phyloP scores from a whole-genome alignment of 2,113 vertebrate genomes.

The Telmatochromis sp. region DNA sequence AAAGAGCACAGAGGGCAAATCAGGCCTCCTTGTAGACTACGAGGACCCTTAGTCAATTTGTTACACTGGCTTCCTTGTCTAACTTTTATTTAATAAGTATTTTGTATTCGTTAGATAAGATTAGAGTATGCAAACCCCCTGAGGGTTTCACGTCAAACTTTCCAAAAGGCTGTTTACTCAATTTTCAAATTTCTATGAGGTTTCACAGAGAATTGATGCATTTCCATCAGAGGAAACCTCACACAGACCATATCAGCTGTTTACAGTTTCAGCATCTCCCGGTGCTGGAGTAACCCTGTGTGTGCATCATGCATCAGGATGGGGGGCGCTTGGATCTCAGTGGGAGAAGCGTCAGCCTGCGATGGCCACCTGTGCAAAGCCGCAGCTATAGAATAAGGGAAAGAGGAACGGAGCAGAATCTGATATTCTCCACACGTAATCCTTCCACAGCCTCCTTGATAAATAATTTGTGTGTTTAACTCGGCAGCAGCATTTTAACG shows the following conservation, averaged over 20 bases:
- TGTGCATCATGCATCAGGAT: not conserved
- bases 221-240: not conserved
- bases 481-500: slow-evolving; percentile 58
- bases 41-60: not conserved
- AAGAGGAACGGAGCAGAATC: slow-evolving; percentile 25
- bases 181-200: not conserved
- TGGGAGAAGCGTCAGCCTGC: slow-evolving; percentile 6
- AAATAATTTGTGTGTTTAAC: slow-evolving; percentile 68
- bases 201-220: not conserved
- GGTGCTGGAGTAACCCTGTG: slow-evolving; percentile 8
- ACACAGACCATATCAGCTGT: slow-evolving; percentile 12
- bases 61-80: not conserved
- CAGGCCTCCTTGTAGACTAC: not conserved
- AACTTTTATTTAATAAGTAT: not conserved
- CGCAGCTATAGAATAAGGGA: slow-evolving; percentile 4
- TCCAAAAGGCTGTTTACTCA: slow-evolving; percentile 5
- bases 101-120: slow-evolving; percentile 26
- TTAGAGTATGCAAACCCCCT: not conserved
- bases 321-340: not conserved
- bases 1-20: not conserved
- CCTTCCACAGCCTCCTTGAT: slow-evolving; percentile 51
- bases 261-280: slow-evolving; percentile 6
- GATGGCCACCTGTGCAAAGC: slow-evolving; percentile 12
- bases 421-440: slow-evolving; percentile 55
- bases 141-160: not conserved